These are phyloP conservation scores for Drosophila atripex DNA, from an alignment of 2,888 invertebrate species.

Conservation along the genomic window DNA sequence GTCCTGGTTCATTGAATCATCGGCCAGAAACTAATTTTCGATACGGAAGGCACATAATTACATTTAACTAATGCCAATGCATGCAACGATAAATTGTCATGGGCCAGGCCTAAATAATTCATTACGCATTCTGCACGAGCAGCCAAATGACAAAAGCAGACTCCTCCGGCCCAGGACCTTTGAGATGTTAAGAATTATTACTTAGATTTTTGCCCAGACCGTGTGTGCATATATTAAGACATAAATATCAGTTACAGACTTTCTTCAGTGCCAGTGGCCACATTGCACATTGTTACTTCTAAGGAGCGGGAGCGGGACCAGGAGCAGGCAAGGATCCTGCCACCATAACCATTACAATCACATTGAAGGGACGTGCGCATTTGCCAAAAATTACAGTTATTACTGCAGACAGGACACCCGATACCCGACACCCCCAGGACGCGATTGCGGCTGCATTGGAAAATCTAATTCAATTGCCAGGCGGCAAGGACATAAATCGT, in stretches of 20 bases:
- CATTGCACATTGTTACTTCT: constrained; percentile 35
- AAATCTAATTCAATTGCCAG: constrained; percentile 78
- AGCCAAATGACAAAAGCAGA: constrained; percentile 43
- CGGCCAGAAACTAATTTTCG: constrained; percentile 23
- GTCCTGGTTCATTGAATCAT: constrained; percentile 22
- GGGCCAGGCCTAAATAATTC: constrained; percentile 60
- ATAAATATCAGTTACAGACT: constrained; percentile 64
- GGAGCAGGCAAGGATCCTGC: constrained; percentile 16
- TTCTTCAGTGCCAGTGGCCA: constrained; percentile 15
- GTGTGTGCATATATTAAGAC: constrained; percentile 65
- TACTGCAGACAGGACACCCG: constrained; percentile 63
- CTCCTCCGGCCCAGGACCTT: constrained; percentile 25
- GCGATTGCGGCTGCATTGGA: constrained; percentile 60
- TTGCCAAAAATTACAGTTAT: constrained; percentile 79
- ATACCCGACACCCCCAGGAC: constrained; percentile 39
- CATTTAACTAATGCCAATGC: constrained; percentile 45
- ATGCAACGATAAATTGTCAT: constrained; percentile 39
- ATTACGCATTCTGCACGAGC: constrained; percentile 48
- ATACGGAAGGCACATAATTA: constrained; percentile 40
- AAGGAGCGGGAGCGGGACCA: neutral
- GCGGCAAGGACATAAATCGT: constrained; percentile 72
- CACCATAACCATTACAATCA: neutral
- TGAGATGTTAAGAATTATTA: constrained; percentile 55
- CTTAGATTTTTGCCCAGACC: constrained; percentile 53
- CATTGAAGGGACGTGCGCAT: constrained; percentile 38